A percentile compares a stretch with the other conserved stretches of the same genome.
phyloP scores from a whole-genome alignment of 2,888 invertebrate species.

The Eurois occulta region DNA sequence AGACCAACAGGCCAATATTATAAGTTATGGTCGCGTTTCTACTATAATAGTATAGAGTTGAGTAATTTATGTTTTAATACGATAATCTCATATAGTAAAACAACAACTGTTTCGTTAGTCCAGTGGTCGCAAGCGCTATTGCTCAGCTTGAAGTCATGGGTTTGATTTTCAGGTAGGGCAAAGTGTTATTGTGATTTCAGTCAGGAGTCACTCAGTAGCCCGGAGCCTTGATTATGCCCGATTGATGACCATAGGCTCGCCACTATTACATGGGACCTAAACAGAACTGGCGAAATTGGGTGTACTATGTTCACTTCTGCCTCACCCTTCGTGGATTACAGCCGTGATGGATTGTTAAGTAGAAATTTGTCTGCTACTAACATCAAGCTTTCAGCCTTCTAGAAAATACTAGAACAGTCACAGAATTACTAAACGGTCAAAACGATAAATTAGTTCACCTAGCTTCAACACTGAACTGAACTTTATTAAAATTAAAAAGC shows the following conservation, averaged over 20 bases:
- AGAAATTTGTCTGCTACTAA: background rate
- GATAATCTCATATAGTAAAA: no score
- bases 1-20: no score
- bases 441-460: constrained; percentile 24
- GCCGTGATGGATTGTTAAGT: background rate
- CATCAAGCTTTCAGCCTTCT: background rate
- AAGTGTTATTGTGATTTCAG: background rate
- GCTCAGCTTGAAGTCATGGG: background rate
- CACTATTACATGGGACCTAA: background rate
- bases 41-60: no score
- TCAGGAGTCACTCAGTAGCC: background rate
- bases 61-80: no score
- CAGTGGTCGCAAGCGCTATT: background rate
- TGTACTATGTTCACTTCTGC: background rate
- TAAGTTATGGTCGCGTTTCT: background rate
- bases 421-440: constrained; percentile 7
- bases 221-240: fast-evolving
- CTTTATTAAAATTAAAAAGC: constrained; percentile 65
- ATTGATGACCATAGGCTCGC: background rate
- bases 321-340: background rate
- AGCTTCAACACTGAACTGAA: constrained; percentile 9
- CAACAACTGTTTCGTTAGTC: no score
- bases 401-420: background rate
- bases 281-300: background rate
- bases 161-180: background rate